Base-by-base conservation (phyloP, 2,888 invertebrate species). In the Priocnemis perturbator region DNA sequence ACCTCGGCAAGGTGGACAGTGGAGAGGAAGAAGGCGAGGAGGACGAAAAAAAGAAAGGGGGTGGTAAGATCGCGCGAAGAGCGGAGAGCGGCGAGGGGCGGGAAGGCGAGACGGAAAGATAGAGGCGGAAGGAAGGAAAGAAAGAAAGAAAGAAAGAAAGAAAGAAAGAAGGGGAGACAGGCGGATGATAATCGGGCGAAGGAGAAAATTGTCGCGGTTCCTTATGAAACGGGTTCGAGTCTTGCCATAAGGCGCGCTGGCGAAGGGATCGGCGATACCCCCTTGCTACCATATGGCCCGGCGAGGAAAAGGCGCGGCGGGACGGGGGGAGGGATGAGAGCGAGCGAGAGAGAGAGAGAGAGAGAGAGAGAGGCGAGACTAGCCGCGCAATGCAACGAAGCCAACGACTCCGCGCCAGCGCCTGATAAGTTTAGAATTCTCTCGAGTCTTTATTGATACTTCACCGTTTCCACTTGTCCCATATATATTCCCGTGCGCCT, bases 351-450 rank as follows among this genome's bases (percentile, higher is more conserved):
- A 55, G 53, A 7, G 47, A 4, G n/a, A 3, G 5, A 15, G 62
- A 11, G 14, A 0, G 37, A 30, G 26, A 23, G 60, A 57, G 56
- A 66, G 60, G 64, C 76, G 52, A 78, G 53, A 67, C 68, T 76
- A 76, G 76, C 58, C 69, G 69, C 53, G 71, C 65, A 67, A 64
- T 56, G 55, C 73, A 68, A 66, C 61, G 77, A 61, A 71, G 50
- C 50, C 74, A 58, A 59, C 69, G 65, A 71, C 47, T 57, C 59
- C 37, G 17, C 47, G 53, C 63, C 45, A 58, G 64, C 52, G 48
- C 20, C 64, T 69, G 81, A 79, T 81, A 79, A 81, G 74, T 81
- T 81, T 79, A 79, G 81, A 79, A 79, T 73, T 73, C 71, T 72
- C 61, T 65, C 44, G 74, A 67, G 62, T 65, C 74, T 81, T 79